Conservation (phyloP, 2,888 invertebrate species). For the Lumbricus terrestris region DNA sequence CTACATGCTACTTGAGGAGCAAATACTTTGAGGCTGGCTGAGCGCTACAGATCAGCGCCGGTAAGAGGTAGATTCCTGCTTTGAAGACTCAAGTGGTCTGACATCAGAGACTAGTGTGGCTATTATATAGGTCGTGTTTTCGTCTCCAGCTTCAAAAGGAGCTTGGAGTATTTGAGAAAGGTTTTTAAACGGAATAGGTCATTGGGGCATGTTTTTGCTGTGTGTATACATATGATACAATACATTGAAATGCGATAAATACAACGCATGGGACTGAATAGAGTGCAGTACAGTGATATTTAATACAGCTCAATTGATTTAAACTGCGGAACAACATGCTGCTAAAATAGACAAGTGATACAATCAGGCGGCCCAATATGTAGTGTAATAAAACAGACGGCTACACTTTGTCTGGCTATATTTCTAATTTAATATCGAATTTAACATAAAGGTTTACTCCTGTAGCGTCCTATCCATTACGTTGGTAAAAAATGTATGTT, state of each 20-base stretch:
- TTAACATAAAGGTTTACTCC: too few species aligned
- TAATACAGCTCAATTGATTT: neutral
- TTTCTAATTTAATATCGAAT: too few species aligned
- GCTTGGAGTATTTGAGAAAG: neutral
- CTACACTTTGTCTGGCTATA: too few species aligned
- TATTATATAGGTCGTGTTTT: neutral
- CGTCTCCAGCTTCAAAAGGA: neutral
- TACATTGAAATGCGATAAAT: neutral
- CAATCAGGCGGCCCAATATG: too few species aligned
- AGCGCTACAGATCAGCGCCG: too few species aligned
- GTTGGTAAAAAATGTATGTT: too few species aligned
- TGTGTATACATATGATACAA: neutral
- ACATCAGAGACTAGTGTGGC: neutral
- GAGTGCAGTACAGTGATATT: neutral
- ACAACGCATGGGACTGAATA: neutral
- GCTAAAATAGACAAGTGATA: too few species aligned
- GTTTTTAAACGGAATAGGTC: neutral
- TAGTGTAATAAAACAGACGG: too few species aligned
- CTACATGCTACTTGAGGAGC: neutral
- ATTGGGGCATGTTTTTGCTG: neutral
- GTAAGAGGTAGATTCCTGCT: neutral
- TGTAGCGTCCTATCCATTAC: too few species aligned
- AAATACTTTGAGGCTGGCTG: neutral
- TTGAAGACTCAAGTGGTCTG: neutral
- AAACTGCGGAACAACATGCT: neutral